Evolutionary conservation across 1,140 invertebrate genomes (phyloP).

Genomic region (Akabosia matsudoensis): DNA sequence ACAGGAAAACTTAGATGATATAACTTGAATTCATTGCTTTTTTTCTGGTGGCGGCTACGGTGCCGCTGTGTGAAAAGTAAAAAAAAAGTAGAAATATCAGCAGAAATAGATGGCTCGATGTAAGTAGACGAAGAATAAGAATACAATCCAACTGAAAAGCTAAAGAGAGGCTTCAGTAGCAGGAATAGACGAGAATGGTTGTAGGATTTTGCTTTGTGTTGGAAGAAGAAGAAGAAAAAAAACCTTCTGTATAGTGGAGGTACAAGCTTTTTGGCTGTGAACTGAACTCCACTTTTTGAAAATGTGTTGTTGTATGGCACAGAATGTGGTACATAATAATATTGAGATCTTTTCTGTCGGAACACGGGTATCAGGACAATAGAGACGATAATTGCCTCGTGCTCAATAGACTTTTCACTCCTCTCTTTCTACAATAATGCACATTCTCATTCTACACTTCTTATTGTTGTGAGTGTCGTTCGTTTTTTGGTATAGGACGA

Average conservation of each 20-base stretch:
- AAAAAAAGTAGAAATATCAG: not conserved
- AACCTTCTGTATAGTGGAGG: too few relatives aligned
- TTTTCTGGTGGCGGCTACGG: not conserved
- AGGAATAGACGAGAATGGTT: too few relatives aligned
- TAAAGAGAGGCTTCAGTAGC: not conserved
- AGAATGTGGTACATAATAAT: slow-evolving; percentile 22
- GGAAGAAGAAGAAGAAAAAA: too few relatives aligned
- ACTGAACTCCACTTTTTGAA: slow-evolving; percentile 12
- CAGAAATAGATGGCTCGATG: not conserved
- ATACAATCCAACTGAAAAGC: not conserved
- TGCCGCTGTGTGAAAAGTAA: too few relatives aligned
- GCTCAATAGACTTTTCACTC: slow-evolving; percentile 36
- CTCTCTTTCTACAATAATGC: slow-evolving; percentile 32
- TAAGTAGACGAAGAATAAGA: not conserved
- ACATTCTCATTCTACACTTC: slow-evolving; percentile 13
- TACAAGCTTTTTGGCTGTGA: not conserved
- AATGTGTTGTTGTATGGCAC: slow-evolving; percentile 17
- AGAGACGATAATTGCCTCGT: slow-evolving; percentile 45
- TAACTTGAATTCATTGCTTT: slow-evolving; percentile 13
- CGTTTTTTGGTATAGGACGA: not conserved
- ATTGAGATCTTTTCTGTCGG: slow-evolving; percentile 41
- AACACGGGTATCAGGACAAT: slow-evolving; percentile 44
- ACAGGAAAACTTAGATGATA: not conserved
- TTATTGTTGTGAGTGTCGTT: slow-evolving; percentile 14
- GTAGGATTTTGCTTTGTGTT: too few relatives aligned